Percentiles rank a stretch among this genome's conserved stretches.
phyloP scores from a whole-genome alignment of 2,113 vertebrate genomes.

The Empidonax alnorum region DNA sequence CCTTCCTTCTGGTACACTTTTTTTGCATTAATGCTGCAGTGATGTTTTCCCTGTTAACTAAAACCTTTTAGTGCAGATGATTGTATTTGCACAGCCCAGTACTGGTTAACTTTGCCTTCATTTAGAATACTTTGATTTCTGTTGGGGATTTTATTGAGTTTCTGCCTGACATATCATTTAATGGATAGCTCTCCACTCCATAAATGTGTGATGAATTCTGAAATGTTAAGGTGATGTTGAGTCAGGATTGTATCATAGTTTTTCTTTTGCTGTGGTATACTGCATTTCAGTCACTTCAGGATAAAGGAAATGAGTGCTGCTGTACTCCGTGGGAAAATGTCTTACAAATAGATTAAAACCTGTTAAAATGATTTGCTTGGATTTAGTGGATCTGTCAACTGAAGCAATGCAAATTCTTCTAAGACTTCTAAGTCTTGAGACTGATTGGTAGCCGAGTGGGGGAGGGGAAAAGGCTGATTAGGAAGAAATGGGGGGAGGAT shows the following conservation, averaged over 20 bases:
- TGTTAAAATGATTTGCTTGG: conserved; percentile 12
- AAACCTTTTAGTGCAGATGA: background rate
- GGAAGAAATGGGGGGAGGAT: conserved; percentile 46
- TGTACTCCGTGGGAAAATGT: background rate
- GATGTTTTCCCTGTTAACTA: background rate
- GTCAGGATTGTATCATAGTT: background rate
- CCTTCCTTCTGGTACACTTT: background rate
- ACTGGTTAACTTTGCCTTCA: background rate
- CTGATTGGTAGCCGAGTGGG: background rate
- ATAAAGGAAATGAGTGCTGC: background rate
- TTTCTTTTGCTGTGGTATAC: background rate
- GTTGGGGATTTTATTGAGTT: background rate
- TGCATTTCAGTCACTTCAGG: conserved; percentile 5
- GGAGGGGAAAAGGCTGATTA: background rate
- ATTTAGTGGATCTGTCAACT: background rate
- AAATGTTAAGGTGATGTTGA: background rate
- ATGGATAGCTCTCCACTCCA: background rate
- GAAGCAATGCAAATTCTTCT: background rate
- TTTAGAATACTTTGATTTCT: background rate
- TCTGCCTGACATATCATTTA: background rate
- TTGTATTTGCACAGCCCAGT: background rate
- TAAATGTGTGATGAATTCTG: background rate
- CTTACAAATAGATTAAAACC: conserved; percentile 19
- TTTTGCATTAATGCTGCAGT: background rate
- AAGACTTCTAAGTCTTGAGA: conserved; percentile 5